Base-by-base conservation (phyloP, 2,888 invertebrate genomes). In the Apamea epomidion region DNA sequence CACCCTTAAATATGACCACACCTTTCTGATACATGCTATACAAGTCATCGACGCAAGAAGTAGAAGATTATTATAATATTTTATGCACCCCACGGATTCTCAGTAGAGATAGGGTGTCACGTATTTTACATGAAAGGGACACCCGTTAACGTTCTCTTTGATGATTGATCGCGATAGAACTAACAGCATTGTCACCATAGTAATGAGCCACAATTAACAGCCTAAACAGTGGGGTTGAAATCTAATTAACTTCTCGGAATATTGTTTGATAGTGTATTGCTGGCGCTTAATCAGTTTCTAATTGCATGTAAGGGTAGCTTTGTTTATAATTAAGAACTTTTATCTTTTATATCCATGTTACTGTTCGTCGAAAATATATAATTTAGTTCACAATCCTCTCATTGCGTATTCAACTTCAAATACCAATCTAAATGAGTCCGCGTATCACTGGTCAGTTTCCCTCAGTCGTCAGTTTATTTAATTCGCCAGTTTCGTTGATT, bases 121-220 rank as follows among this genome's bases (percentile, higher is more conserved):
- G 37, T 69, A 45, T 58, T 60, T n/a, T 54, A 29, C 48, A 73
- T 67, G 51, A 48, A 58, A 76, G 75, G 68, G 75, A 29, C 58
- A 25, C 32, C 45, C 58, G 16, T 14, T 58, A 62, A 54, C 51
- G 51, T 73, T 68, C 54, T 62, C 70, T 85, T 78, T 85, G 70
- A 74, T 81, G 78, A 78, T 85, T 76, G 65, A 80, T 84, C 70
- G 58, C 69, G 79, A 81, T 79, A 73, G 54, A 65, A 69, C 73
- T 76, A 73, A 80, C 16, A 82, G 79, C 75, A 76, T 81, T 74
- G 78, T 80, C 83, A 67, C 73, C 32, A 29, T 68, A 32, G 54
- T 71, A 80, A 72, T 73, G 74, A 76, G 29, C 74, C 62, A 64
- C 78, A 74, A 81, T 74, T 80, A 75, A 78, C 70, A 67, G 37